Evolutionary conservation across 2,888 invertebrate species (phyloP).

Genomic region (Caenorhabditis macrosperma): DNA sequence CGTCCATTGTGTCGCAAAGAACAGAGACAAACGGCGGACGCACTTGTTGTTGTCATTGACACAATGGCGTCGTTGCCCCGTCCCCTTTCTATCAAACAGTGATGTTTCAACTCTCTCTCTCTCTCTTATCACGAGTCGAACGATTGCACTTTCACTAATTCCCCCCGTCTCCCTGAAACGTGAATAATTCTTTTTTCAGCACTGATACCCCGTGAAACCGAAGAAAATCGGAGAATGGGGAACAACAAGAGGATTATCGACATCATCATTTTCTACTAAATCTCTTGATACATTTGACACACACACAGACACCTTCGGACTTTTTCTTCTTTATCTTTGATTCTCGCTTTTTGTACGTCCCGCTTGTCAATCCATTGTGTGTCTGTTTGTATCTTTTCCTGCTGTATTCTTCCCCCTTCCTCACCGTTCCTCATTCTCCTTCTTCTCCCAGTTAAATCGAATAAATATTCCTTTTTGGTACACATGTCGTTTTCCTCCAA

Average conservation of each 20-base stretch:
- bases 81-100: too few relatives aligned
- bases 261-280: neutral
- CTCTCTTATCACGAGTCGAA: neutral
- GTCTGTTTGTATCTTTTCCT: neutral
- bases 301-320: too few relatives aligned
- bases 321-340: neutral
- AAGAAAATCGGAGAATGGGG: too few relatives aligned
- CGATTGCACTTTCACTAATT: conserved; percentile 1
- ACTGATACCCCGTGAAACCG: conserved; percentile 5
- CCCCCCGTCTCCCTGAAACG: neutral
- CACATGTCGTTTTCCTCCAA: too few relatives aligned
- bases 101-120: neutral
- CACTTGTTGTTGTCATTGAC: too few relatives aligned
- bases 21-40: too few relatives aligned
- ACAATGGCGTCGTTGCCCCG: too few relatives aligned
- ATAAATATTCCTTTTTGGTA: neutral
- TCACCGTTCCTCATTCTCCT: neutral
- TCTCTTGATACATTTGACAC: neutral
- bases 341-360: neutral
- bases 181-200: neutral
- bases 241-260: conserved; percentile 5
- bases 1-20: too few relatives aligned
- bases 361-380: neutral
- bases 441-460: neutral
- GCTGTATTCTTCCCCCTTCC: neutral